Percentiles rank a stretch among this genome's conserved stretches.
Evolutionary conservation across 2,113 vertebrate genomes (phyloP).

Genomic region (Tragulus kanchil): DNA sequence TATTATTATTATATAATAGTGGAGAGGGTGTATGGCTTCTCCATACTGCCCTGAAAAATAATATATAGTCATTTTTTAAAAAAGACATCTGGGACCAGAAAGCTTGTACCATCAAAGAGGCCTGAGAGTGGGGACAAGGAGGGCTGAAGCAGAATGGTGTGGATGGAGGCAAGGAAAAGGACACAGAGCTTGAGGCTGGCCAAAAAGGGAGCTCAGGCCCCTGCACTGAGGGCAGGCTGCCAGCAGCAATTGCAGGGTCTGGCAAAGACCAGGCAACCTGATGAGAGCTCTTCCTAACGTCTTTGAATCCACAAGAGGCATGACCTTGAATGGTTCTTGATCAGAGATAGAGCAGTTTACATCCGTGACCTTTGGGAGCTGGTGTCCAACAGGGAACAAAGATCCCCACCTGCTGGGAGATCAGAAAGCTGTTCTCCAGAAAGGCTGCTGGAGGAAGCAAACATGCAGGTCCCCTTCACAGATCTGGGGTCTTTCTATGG

Average conservation of each 20-base stretch:
- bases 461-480: neutral
- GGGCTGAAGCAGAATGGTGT: accelerated
- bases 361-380: neutral
- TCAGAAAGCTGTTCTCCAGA: neutral
- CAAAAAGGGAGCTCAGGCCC: neutral
- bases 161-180: neutral
- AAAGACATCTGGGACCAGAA: neutral
- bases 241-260: neutral
- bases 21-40: neutral
- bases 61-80: neutral
- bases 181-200: neutral
- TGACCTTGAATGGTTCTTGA: neutral
- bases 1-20: neutral
- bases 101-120: neutral
- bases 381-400: neutral
- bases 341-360: neutral
- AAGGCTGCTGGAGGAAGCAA: neutral
- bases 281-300: neutral
- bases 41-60: no score
- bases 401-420: neutral
- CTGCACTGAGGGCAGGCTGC: accelerated
- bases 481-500: neutral
- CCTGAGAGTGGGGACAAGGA: no score
- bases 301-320: neutral
- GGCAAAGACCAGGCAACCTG: neutral